These are phyloP conservation scores for Diarsia dahlii DNA, from an alignment of 2,888 invertebrate species.

Conservation along the genomic window DNA sequence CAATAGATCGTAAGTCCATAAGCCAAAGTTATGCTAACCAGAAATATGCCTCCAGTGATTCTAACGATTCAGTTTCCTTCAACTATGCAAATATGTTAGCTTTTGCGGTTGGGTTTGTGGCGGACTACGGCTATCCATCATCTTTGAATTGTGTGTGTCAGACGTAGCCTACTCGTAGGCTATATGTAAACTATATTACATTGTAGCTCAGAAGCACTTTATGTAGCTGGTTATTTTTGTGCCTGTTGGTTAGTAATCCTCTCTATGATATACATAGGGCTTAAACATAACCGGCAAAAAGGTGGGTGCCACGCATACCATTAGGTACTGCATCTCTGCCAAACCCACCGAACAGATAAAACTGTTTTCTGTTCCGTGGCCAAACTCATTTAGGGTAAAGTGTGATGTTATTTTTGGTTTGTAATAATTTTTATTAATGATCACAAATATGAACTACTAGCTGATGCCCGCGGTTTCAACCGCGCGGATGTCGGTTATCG, in stretches of 20 bases:
- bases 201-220: conserved; percentile 26
- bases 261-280: neutral
- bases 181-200: conserved; percentile 34
- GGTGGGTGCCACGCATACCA: neutral
- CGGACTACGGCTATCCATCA: conserved; percentile 55
- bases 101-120: conserved; percentile 66
- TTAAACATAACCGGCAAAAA: neutral
- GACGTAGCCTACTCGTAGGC: conserved; percentile 8
- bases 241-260: neutral
- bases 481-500: too few species aligned
- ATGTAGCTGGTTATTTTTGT: neutral
- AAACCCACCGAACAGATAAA: neutral
- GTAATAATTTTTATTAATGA: conserved; percentile 30
- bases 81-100: conserved; percentile 74
- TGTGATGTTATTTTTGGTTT: neutral
- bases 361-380: too few species aligned
- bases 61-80: conserved; percentile 82
- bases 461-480: too few species aligned
- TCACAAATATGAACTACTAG: neutral
- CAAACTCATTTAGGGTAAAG: neutral
- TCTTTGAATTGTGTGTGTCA: conserved; percentile 19
- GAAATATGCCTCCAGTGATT: conserved; percentile 81
- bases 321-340: neutral
- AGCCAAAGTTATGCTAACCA: conserved; percentile 60
- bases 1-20: conserved; percentile 84